Conservation (phyloP, 2,797 vertebrate species). For the Morelia viridis region DNA sequence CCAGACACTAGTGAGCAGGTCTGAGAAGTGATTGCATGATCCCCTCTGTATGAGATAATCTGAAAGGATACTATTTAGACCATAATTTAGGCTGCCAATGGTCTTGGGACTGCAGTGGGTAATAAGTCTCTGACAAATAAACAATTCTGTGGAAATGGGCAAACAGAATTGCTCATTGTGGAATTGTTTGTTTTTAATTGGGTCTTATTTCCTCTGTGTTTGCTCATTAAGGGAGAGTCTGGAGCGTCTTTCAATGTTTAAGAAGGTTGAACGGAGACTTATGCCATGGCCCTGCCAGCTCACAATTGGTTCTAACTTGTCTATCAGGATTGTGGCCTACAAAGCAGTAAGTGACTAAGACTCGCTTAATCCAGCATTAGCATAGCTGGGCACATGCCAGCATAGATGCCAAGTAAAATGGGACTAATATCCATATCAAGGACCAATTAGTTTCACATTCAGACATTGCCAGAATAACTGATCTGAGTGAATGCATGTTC, state of each 20-base stretch:
- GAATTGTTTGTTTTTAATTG: slow-evolving; percentile 15
- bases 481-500: slow-evolving; percentile 10
- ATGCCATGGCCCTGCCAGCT: slow-evolving; percentile 88
- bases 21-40: neutral
- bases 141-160: neutral
- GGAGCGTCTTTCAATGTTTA: slow-evolving; percentile 87
- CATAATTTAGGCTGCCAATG: neutral
- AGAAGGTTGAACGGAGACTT: slow-evolving; percentile 82
- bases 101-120: neutral
- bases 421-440: neutral
- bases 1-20: neutral
- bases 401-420: neutral
- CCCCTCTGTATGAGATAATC: neutral
- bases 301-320: slow-evolving; percentile 87
- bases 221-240: slow-evolving; percentile 81
- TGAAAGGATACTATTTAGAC: neutral
- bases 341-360: slow-evolving; percentile 86
- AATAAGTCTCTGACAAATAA: neutral
- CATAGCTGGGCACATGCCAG: slow-evolving; percentile 7
- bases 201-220: slow-evolving; percentile 48
- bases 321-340: slow-evolving; percentile 90
- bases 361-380: neutral
- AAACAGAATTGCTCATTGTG: neutral
- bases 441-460: slow-evolving; percentile 8
- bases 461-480: slow-evolving; percentile 5